Evolutionary conservation across 2,113 vertebrate species (phyloP).

Genomic region (Lophotis ruficrista): DNA sequence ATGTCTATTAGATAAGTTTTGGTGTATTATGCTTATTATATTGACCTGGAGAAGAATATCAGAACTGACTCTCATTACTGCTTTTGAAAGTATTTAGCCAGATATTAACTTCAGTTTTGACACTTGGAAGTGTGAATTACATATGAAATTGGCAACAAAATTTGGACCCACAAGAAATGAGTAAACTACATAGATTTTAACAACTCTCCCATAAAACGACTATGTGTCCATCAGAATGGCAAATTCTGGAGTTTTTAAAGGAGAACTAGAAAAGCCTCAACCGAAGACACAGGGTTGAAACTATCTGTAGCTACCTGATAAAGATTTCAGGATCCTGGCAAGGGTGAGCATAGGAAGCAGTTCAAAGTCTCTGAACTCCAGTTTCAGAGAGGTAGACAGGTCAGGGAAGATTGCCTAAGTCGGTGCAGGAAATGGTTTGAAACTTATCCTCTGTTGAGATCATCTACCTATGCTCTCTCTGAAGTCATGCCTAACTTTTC

Average conservation of each 20-base stretch:
- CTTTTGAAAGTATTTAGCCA: not conserved
- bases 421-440: not conserved
- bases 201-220: not conserved
- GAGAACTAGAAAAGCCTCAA: not conserved
- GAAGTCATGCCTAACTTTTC: not conserved
- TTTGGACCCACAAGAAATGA: not conserved
- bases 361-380: not conserved
- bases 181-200: not conserved
- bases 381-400: not conserved
- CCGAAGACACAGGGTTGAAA: not conserved
- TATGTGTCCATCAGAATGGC: not conserved
- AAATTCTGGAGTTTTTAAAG: not conserved
- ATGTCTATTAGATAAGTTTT: not conserved
- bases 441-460: not conserved
- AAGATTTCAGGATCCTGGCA: not conserved
- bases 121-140: not conserved
- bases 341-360: not conserved
- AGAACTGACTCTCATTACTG: not conserved
- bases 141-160: not conserved
- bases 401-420: not conserved
- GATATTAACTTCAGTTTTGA: not conserved
- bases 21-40: not conserved
- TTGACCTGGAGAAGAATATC: not conserved
- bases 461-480: not conserved
- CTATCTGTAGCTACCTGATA: not conserved